Conservation (phyloP, 2,888 invertebrate species). For the Lithophane ornitopus region DNA sequence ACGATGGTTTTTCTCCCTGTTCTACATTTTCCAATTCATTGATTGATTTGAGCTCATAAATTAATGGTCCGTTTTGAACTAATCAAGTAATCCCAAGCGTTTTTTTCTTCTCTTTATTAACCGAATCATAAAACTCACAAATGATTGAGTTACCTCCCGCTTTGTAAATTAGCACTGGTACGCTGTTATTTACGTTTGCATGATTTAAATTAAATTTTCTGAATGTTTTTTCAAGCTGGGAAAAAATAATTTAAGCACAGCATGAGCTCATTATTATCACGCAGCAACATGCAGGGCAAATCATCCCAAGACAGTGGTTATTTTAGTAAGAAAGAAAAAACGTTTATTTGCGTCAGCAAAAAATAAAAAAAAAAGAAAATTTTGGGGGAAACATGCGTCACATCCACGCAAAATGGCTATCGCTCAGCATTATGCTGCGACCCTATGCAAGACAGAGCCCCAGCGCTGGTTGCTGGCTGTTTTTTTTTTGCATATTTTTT, state of each 20-base stretch:
- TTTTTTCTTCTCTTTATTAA: background rate
- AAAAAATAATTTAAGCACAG: background rate
- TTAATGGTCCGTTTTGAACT: background rate
- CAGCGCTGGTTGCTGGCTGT: too few species aligned
- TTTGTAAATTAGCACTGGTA: background rate
- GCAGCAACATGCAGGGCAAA: background rate
- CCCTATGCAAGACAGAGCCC: too few species aligned
- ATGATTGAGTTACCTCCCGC: background rate
- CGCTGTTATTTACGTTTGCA: too few species aligned
- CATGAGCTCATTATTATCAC: background rate
- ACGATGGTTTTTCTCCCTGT: background rate
- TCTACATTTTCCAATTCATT: background rate
- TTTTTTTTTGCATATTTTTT: too few species aligned
- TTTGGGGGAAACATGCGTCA: too few species aligned
- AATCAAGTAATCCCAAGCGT: background rate
- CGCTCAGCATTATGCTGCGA: too few species aligned
- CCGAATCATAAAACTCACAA: background rate
- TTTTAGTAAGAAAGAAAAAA: too few species aligned
- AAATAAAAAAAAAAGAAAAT: too few species aligned
- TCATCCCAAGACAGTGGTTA: background rate
- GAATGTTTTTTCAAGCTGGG: background rate
- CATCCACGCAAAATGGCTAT: too few species aligned
- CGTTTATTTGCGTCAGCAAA: too few species aligned
- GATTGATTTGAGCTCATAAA: background rate
- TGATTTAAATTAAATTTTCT: background rate